These are phyloP conservation scores for Crocodylus rhombifer DNA, from an alignment of 2,797 vertebrate species.

Conservation along the genomic window DNA sequence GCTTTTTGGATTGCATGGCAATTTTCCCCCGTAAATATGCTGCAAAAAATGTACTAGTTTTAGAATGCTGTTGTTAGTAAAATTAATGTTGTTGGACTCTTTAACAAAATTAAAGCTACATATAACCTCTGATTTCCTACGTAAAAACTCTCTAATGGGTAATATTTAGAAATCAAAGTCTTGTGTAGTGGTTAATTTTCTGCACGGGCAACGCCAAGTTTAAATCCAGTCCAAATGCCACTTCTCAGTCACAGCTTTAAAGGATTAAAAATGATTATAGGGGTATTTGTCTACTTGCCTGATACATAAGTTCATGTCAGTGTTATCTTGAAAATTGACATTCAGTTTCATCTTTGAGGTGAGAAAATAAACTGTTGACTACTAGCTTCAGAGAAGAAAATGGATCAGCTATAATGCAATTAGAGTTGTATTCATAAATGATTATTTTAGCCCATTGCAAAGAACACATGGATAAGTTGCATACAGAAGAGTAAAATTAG, in stretches of 20 bases:
- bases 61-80: slow-evolving; percentile 80
- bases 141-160: slow-evolving; percentile 78
- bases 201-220: slow-evolving; percentile 82
- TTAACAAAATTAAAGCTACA: slow-evolving; percentile 77
- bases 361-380: slow-evolving; percentile 81
- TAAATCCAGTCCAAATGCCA: slow-evolving; percentile 85
- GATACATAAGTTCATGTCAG: slow-evolving; percentile 79
- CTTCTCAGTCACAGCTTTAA: slow-evolving; percentile 86
- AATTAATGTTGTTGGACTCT: slow-evolving; percentile 69
- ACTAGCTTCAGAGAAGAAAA: slow-evolving; percentile 75
- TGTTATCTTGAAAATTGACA: slow-evolving; percentile 80
- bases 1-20: slow-evolving; percentile 56
- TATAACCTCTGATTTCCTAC: slow-evolving; percentile 81
- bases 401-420: slow-evolving; percentile 74
- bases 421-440: slow-evolving; percentile 62
- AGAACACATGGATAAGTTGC: slow-evolving; percentile 49
- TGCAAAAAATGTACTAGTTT: slow-evolving; percentile 72
- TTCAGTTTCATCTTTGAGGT: slow-evolving; percentile 81
- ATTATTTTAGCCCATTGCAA: slow-evolving; percentile 42
- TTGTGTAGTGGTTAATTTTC: slow-evolving; percentile 75
- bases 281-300: slow-evolving; percentile 79
- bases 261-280: slow-evolving; percentile 82
- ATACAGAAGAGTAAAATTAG: background rate
- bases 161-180: slow-evolving; percentile 74
- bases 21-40: slow-evolving; percentile 75